Evolutionary conservation across 35 echinoderm and acorn worm species (phyloP), one percentile per base, ranked within the genome.

Genomic region (Chiridota heheva): DNA sequence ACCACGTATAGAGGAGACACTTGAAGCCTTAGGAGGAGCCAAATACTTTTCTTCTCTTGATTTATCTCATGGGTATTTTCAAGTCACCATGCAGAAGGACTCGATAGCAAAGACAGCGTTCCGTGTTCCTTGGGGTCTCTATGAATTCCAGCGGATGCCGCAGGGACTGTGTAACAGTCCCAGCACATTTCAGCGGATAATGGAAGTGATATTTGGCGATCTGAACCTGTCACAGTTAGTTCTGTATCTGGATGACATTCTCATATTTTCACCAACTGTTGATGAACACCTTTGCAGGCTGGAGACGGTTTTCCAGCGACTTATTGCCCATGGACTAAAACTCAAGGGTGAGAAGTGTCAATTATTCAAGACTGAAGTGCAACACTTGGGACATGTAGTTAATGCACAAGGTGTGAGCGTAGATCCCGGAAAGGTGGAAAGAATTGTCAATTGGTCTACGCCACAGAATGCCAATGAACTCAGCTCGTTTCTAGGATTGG

Each of bases 341-440:
- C 58, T 89, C 30, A 82, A 83, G 28, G 71, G 56, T 2, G 57
- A 86, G 32, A 87, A 92, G 53, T 92, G 84, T 36, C 35, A 87
- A 7, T 60, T 92, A 3, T 67, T 87, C 39, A 45, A 63, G 45
- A 31, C 28, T 0, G 78, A 88, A 53, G 31, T 87, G 2, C 26
- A 42, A 30, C 67, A 88, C 45, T 41, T 87, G 20, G 83, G 90
- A 6, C 89, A 91, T 66, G 29, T 91, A 5, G 75, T 91, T 17
- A 77, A 38, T 49, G 64, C 29, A 39, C 29, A 45, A 18, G 56
- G 78, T 5, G 44, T 89, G 29, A 30, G 39, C 24, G 63, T 73
- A 4, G 78, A 89, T 60, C 79, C 77, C 4, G 44, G 29, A 29
- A 89, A 89, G 51, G 79, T 89, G 6, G 47, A 51, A 24, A 58